Evolutionary conservation across 2,888 invertebrate genomes (phyloP).

Genomic region (Agonopterix subpropinquella): DNA sequence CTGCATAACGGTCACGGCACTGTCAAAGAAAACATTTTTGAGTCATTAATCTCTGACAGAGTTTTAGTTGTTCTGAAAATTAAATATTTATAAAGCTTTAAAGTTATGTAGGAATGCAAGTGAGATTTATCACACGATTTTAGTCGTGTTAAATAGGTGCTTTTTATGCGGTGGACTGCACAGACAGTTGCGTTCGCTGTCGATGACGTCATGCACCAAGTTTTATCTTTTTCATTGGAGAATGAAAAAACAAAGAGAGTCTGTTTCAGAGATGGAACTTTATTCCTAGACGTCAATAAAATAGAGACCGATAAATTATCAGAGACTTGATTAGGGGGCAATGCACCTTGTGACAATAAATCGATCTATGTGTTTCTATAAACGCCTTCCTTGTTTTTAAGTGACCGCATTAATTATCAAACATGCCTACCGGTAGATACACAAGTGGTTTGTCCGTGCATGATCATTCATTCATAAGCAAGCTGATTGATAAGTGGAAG

Average conservation of each 20-base stretch:
- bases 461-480: slow-evolving; percentile 4
- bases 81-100: slow-evolving; percentile 24
- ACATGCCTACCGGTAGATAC: neutral
- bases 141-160: slow-evolving; percentile 18
- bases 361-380: slow-evolving; percentile 38
- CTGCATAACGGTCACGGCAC: slow-evolving; percentile 44
- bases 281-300: slow-evolving; percentile 24
- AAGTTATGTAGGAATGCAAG: slow-evolving; percentile 31
- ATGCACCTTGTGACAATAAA: slow-evolving; percentile 43
- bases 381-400: slow-evolving; percentile 36
- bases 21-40: slow-evolving; percentile 37
- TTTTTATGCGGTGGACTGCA: slow-evolving; percentile 13
- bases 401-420: slow-evolving; percentile 1
- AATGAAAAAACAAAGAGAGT: too few relatives aligned
- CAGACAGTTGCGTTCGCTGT: neutral
- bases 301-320: slow-evolving; percentile 23
- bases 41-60: slow-evolving; percentile 42
- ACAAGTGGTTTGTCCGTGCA: slow-evolving; percentile 1
- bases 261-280: too few relatives aligned
- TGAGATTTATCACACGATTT: slow-evolving; percentile 25
- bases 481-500: slow-evolving; percentile 4
- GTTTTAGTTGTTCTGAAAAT: slow-evolving; percentile 27
- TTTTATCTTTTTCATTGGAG: too few relatives aligned
- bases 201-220: slow-evolving; percentile 4
- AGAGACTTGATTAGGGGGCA: slow-evolving; percentile 38